A percentile compares a stretch with the other conserved stretches of the same genome.
phyloP scores from a whole-genome alignment of 2,797 vertebrate genomes.

The Urosaurus nigricauda region DNA sequence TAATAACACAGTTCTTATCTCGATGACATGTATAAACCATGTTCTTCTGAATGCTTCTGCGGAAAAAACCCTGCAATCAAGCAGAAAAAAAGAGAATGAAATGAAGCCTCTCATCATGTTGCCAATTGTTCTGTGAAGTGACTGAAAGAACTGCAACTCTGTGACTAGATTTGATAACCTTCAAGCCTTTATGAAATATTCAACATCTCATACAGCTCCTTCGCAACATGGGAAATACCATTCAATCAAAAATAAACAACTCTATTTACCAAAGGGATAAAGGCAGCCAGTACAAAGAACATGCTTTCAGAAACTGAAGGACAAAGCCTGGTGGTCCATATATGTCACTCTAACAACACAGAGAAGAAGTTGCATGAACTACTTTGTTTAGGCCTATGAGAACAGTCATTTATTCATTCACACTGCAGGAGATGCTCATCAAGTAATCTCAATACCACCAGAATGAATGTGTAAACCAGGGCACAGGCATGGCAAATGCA shows the following conservation, averaged over 20 bases:
- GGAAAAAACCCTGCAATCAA: conserved; percentile 93
- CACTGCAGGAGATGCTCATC: background rate
- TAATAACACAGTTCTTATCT: conserved; percentile 97
- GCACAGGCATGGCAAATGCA: no score
- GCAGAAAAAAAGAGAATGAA: conserved; percentile 58
- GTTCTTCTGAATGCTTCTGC: conserved; percentile 98
- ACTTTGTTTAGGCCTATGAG: background rate
- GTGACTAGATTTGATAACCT: conserved; percentile 59
- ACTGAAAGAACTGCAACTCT: conserved; percentile 61
- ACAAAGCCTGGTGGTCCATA: conserved; percentile 27
- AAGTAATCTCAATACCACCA: background rate
- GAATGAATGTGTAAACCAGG: background rate
- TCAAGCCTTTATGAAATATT: conserved; percentile 65
- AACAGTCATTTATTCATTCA: background rate
- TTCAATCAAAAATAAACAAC: conserved; percentile 72
- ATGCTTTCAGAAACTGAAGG: conserved; percentile 63
- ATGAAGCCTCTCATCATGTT: conserved; percentile 54
- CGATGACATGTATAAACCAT: conserved; percentile 98
- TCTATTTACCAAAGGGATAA: conserved; percentile 57
- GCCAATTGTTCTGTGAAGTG: conserved; percentile 50
- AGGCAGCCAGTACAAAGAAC: conserved; percentile 57
- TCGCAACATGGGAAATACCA: conserved; percentile 56
- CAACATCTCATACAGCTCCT: conserved; percentile 66
- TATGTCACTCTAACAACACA: background rate
- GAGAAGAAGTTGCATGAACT: background rate